A percentile compares a stretch with the other conserved stretches of the same genome.
Conservation (phyloP, 2,797 vertebrate species). For the Microctenopoma steveboyesi region DNA sequence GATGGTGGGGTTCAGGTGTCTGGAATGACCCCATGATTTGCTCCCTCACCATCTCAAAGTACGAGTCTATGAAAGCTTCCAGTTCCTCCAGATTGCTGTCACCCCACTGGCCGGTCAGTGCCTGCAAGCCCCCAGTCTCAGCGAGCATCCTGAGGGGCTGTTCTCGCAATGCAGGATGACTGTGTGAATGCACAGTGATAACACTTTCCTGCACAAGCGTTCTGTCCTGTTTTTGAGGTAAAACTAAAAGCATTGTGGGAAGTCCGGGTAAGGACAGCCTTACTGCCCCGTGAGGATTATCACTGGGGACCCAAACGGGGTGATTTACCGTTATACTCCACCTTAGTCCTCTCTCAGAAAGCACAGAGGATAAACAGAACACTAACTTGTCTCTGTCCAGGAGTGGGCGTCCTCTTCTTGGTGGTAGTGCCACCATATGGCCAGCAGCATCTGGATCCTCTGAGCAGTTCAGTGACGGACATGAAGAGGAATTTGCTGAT, state of each 20-base stretch:
- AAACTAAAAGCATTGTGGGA: constrained; percentile 30
- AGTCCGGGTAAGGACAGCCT: neutral
- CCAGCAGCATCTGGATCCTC: neutral
- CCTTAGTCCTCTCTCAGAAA: constrained; percentile 27
- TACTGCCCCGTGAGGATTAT: neutral
- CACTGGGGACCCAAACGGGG: constrained; percentile 28
- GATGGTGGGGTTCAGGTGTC: neutral
- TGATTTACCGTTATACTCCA: constrained; percentile 31
- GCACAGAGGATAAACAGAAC: constrained; percentile 21
- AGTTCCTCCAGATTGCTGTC: constrained; percentile 77
- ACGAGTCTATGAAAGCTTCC: constrained; percentile 79
- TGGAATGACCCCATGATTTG: constrained; percentile 53
- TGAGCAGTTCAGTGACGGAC: neutral
- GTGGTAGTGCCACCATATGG: constrained; percentile 24
- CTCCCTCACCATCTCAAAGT: constrained; percentile 77
- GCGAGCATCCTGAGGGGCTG: constrained; percentile 46
- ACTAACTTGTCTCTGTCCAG: constrained; percentile 16
- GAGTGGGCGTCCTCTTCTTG: constrained; percentile 9
- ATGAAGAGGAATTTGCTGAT: neutral
- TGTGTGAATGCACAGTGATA: constrained; percentile 27
- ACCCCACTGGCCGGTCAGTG: constrained; percentile 70
- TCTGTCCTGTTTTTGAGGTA: constrained; percentile 19
- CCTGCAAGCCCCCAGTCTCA: constrained; percentile 60
- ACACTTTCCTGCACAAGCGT: constrained; percentile 6
- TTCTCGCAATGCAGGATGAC: constrained; percentile 43